Evolutionary conservation across 1,140 invertebrate genomes (phyloP), one percentile per base, ranked within the genome.

Genomic region (Pseudomyrmex gracilis): DNA sequence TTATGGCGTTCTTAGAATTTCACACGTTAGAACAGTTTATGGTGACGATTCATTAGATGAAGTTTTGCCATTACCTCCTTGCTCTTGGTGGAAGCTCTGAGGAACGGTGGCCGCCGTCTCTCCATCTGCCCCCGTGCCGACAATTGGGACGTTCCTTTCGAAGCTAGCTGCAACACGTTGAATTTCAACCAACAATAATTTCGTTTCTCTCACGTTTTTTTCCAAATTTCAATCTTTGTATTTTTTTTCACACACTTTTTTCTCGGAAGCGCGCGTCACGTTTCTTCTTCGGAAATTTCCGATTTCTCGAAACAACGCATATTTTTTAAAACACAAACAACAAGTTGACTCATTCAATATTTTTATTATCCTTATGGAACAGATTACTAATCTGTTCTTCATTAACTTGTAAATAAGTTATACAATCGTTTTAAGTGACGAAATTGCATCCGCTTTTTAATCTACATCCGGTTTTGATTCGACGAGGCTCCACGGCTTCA

Each of bases 61-160:
- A 12, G 43, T 43, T 8, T 12, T 34, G 1, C n/a, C 55, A 43
- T 82, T 92, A 94, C 94, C 92, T 94, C 93, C 83, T 90, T 92
- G 43, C 89, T 49, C 88, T 93, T 94, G 47, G 86, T 78, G n/a
- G 91, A 82, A 88, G 89, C 90, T 87, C 92, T 92, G 80, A 93
- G 89, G 91, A 94, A 94, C 86, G 90, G 90, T 85, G 93, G 91
- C 71, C 93, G 90, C 63, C 94, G 92, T 86, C 92, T 91, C 58
- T 94, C 93, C 93, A 94, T 93, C 73, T 93, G 92, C 87, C 92
- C 92, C 66, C 92, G 87, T 51, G 92, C 53, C 58, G 92, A 87
- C 74, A 92, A 80, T 78, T 91, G 92, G 7, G 90, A 73, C 58
- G 90, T 70, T 76, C 7, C 73, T 53, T 76, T 74, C 15, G 58